These are phyloP conservation scores for Adelphocoris suturalis DNA, from an alignment of 2,888 invertebrate genomes.

Conservation along the genomic window DNA sequence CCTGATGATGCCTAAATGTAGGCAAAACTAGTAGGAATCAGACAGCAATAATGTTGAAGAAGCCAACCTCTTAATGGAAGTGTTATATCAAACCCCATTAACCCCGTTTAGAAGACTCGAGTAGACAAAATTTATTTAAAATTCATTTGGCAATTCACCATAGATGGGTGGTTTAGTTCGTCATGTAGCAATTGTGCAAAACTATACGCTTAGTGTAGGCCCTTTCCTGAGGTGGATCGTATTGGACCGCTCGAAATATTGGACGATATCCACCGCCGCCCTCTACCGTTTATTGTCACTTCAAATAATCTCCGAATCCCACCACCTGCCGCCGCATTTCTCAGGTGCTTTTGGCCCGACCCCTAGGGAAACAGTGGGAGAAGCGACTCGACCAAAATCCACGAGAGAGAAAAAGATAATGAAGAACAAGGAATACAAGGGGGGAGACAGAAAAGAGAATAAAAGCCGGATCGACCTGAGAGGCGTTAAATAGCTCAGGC, in stretches of 20 bases:
- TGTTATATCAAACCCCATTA: no score
- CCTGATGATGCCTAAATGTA: no score
- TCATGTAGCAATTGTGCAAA: no score
- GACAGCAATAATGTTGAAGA: no score
- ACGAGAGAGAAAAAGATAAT: not conserved
- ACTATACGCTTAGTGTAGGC: no score
- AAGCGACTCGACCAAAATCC: not conserved
- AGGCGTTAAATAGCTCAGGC: slow-evolving; percentile 23
- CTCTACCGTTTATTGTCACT: not conserved
- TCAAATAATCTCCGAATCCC: not conserved
- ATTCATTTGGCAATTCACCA: no score
- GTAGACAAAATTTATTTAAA: no score
- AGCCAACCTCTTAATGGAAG: no score
- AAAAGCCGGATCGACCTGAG: not conserved
- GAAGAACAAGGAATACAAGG: not conserved
- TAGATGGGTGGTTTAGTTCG: no score
- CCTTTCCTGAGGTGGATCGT: no score
- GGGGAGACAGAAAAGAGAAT: not conserved
- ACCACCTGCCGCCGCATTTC: slow-evolving; percentile 28
- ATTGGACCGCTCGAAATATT: not conserved
- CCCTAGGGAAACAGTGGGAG: slow-evolving; percentile 28
- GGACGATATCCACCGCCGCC: not conserved
- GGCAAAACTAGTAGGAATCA: no score
- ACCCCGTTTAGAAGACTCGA: no score
- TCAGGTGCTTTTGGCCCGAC: not conserved